These are phyloP conservation scores for Drosophila ananassae DNA, from an alignment of 1,140 invertebrate species.

Conservation along the genomic window DNA sequence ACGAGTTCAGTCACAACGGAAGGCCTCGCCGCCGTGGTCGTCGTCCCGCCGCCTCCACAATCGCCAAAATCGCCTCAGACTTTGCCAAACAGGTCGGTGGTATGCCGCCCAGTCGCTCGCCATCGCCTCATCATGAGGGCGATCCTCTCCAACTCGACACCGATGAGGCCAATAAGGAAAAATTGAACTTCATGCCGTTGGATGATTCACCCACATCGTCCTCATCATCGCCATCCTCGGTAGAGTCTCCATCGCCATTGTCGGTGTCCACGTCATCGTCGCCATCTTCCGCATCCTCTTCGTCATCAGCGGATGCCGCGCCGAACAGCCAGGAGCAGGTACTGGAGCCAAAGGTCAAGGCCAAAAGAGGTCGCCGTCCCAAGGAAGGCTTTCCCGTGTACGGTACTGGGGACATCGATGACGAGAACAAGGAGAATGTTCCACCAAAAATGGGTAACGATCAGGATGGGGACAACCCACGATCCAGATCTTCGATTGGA, in stretches of 20 bases:
- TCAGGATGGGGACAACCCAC: neutral
- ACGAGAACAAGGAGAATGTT: slow-evolving; percentile 4
- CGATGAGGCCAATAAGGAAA: too few relatives aligned
- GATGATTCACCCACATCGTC: neutral
- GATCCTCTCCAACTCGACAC: neutral
- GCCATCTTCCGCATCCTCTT: neutral
- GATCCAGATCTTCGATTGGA: neutral
- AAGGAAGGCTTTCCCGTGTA: neutral
- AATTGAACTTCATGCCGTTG: neutral
- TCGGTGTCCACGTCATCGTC: neutral
- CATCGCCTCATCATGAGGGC: too few relatives aligned
- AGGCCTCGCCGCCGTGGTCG: slow-evolving; percentile 15
- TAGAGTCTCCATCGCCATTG: too few relatives aligned
- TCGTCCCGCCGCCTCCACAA: neutral
- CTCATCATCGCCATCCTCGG: too few relatives aligned
- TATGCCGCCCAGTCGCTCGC: too few relatives aligned
- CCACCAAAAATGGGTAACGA: neutral
- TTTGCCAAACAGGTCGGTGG: slow-evolving; percentile 35
- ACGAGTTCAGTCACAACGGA: slow-evolving; percentile 32
- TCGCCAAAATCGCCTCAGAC: slow-evolving; percentile 14
- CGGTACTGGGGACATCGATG: neutral
- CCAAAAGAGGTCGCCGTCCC: neutral
- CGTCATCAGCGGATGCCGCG: neutral
- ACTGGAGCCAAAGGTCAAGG: neutral
- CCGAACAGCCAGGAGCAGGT: neutral